Conservation (phyloP, 2,888 invertebrate genomes). For the Campaea margaritaria region DNA sequence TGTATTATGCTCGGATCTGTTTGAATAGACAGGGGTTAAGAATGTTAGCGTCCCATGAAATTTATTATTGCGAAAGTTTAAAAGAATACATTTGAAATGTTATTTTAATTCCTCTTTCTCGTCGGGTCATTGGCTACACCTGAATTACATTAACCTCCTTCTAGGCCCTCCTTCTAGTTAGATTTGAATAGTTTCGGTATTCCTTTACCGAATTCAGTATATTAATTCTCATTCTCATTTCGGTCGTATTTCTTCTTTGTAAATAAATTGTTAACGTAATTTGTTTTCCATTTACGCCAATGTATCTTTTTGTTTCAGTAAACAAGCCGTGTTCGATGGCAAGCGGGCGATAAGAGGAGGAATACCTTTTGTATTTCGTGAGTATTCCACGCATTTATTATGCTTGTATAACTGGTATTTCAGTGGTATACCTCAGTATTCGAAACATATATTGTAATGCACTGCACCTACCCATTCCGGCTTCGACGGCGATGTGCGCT, state of each 20-base stretch:
- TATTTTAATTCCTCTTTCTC: too few relatives aligned
- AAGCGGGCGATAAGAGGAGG: conserved; percentile 98
- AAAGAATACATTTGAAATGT: too few relatives aligned
- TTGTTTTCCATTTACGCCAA: conserved; percentile 41
- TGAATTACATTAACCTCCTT: too few relatives aligned
- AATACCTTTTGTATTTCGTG: conserved; percentile 98
- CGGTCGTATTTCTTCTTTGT: conserved; percentile 35
- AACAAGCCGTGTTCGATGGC: conserved; percentile 98
- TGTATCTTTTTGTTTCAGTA: conserved; percentile 84
- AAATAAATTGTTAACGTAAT: conserved; percentile 31
- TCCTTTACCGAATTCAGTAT: too few relatives aligned
- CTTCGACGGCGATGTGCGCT: too few relatives aligned
- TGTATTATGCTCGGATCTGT: conserved; percentile 47
- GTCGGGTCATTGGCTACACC: too few relatives aligned
- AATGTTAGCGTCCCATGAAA: not conserved
- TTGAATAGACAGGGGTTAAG: conserved; percentile 27
- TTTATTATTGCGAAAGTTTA: too few relatives aligned
- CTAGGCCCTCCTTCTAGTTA: too few relatives aligned
- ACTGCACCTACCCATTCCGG: not conserved
- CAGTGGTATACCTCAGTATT: not conserved
- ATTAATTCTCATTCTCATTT: not conserved
- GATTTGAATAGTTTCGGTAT: too few relatives aligned
- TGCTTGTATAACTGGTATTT: not conserved
- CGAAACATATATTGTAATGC: not conserved
- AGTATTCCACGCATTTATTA: conserved; percentile 79